A percentile compares a stretch with the other conserved stretches of the same genome.
Evolutionary conservation across 2,113 vertebrate species (phyloP).

Genomic region (Condylura cristata): DNA sequence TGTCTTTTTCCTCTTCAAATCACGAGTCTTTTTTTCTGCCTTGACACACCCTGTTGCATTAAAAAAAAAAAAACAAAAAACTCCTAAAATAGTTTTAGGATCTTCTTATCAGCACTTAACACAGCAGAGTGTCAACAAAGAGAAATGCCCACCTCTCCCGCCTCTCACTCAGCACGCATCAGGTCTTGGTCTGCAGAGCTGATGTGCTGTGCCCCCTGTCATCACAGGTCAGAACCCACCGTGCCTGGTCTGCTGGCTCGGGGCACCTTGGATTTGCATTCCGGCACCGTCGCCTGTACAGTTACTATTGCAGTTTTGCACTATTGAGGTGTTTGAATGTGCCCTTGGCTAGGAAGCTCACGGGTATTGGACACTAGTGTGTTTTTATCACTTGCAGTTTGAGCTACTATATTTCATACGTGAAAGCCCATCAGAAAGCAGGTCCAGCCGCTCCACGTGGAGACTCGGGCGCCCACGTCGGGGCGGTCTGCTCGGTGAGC

Average conservation of each 20-base stretch:
- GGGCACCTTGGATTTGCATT: neutral
- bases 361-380: neutral
- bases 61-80: neutral
- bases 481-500: neutral
- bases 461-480: fast-evolving
- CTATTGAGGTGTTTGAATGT: neutral
- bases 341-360: neutral
- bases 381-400: neutral
- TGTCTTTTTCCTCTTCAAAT: conserved; percentile 27
- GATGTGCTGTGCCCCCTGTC: fast-evolving
- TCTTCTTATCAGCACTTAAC: conserved; percentile 55
- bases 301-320: neutral
- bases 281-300: fast-evolving
- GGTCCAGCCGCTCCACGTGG: fast-evolving
- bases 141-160: neutral
- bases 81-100: conserved; percentile 57
- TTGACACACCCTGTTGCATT: neutral
- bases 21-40: neutral
- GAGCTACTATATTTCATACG: neutral
- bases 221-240: fast-evolving
- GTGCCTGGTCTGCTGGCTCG: fast-evolving
- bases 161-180: fast-evolving
- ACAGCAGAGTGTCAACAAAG: neutral
- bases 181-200: fast-evolving
- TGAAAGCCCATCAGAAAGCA: neutral